Evolutionary conservation across 2,113 vertebrate species (phyloP).

Genomic region (Oreotragus oreotragus): DNA sequence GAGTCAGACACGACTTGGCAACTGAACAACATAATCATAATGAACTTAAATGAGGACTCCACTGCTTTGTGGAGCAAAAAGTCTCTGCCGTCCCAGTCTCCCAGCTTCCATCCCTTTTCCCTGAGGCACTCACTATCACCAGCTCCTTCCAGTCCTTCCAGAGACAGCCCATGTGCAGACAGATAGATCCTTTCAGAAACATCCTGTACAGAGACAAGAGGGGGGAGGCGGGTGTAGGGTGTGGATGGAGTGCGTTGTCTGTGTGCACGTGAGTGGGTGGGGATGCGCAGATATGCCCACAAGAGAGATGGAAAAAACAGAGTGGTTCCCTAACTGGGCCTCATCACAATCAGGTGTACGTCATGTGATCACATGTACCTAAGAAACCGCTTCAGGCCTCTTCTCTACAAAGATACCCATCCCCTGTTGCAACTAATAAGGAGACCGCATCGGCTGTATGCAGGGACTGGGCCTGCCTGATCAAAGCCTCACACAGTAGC

Average conservation of each 20-base stretch:
- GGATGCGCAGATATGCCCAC: neutral
- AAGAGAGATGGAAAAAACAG: neutral
- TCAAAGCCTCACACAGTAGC: neutral
- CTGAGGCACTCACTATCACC: neutral
- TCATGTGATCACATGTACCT: neutral
- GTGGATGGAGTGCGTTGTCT: neutral
- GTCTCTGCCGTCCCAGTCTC: neutral
- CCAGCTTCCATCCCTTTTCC: neutral
- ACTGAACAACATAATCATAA: neutral
- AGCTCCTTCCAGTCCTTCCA: slow-evolving; percentile 5
- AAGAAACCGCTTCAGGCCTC: neutral
- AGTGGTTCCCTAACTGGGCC: neutral
- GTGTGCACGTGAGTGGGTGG: neutral
- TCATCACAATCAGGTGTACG: neutral
- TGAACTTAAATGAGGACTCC: neutral
- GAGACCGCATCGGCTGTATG: neutral
- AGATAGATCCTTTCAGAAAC: neutral
- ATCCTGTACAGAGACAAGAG: neutral
- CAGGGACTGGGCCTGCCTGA: neutral
- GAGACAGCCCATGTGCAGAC: neutral
- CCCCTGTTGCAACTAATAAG: neutral
- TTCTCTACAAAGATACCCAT: neutral
- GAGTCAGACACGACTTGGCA: neutral
- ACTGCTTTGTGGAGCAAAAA: neutral
- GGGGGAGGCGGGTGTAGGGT: neutral